Conservation (phyloP, 2,113 vertebrate genomes). For the Mormyrus lacerda region DNA sequence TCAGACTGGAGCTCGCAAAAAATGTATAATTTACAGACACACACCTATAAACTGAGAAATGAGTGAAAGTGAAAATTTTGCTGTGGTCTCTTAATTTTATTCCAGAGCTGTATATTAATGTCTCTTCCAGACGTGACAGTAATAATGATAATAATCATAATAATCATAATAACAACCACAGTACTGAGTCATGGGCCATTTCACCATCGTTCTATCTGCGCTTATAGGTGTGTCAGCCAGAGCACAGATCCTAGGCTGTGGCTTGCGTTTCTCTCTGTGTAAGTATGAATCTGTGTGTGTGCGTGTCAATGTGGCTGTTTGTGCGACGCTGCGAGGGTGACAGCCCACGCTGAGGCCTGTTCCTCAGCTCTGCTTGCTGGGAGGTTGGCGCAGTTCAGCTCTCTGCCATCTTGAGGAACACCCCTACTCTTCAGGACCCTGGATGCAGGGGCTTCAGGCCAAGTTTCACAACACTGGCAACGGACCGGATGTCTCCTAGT, state of each 20-base stretch:
- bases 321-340: not conserved
- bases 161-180: constrained; percentile 13
- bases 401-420: not conserved
- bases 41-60: not conserved
- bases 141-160: not conserved
- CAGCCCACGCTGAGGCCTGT: not conserved
- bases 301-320: not conserved
- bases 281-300: not conserved
- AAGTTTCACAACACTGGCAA: not conserved
- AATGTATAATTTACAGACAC: not conserved
- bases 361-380: not conserved
- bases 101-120: not conserved
- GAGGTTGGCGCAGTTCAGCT: not conserved
- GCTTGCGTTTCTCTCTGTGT: not conserved
- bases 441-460: not conserved
- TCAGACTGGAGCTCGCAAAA: not conserved
- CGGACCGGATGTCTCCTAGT: constrained; percentile 54
- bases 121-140: not conserved
- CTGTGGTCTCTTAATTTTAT: not conserved
- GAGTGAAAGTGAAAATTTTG: not conserved
- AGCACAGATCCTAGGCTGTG: not conserved
- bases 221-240: not conserved
- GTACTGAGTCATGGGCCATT: constrained; percentile 10
- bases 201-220: not conserved
- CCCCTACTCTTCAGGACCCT: not conserved